phyloP scores from a whole-genome alignment of 2,888 invertebrate species.

The Chrysotoxum bicinctum region DNA sequence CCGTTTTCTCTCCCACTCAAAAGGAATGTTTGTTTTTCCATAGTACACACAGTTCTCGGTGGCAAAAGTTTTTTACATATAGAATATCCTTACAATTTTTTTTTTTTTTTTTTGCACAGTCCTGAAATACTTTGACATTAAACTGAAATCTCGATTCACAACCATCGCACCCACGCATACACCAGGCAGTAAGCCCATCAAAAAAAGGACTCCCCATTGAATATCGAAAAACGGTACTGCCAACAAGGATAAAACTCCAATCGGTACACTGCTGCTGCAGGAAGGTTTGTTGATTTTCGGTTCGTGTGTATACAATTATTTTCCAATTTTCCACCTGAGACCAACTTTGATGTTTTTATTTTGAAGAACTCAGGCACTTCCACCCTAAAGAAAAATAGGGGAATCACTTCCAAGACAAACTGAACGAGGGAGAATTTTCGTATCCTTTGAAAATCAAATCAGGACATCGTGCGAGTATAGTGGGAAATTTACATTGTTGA shows the following conservation, averaged over 20 bases:
- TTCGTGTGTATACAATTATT: conserved; percentile 48
- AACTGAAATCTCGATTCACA: conserved; percentile 67
- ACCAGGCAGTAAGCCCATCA: neutral
- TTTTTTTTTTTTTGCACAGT: neutral
- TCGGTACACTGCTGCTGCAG: neutral
- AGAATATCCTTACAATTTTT: neutral
- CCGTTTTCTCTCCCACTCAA: conserved; percentile 11
- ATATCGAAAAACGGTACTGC: conserved; percentile 54
- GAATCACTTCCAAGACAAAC: neutral
- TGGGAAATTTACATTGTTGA: conserved; percentile 34
- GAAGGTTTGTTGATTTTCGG: neutral
- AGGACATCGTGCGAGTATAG: conserved; percentile 28
- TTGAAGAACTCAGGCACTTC: neutral
- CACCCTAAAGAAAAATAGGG: neutral
- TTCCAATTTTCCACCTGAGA: conserved; percentile 70
- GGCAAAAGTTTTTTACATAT: conserved; percentile 9
- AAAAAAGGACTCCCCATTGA: conserved; percentile 49
- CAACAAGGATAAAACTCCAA: conserved; percentile 9
- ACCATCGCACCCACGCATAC: conserved; percentile 6
- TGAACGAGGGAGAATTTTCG: neutral
- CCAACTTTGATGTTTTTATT: conserved; percentile 3
- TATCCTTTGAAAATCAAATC: conserved; percentile 13
- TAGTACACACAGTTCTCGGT: neutral
- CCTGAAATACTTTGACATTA: conserved; percentile 66
- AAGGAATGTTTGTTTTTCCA: conserved; percentile 25